Conservation (phyloP, 1,140 invertebrate species). For the Drosophila sechellia region DNA sequence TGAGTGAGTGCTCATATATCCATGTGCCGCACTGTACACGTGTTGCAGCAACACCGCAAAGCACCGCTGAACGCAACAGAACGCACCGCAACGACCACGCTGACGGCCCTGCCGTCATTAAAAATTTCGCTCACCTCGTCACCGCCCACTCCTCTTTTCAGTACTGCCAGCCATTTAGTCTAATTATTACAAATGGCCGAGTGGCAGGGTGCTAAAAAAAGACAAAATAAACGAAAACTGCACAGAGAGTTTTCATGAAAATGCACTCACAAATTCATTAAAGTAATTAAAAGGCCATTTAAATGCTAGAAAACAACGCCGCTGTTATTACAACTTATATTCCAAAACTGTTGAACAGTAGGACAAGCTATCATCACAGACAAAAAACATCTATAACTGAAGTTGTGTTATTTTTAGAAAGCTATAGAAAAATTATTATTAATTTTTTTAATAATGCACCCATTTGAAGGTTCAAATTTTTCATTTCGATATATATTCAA, state of each 20-base stretch:
- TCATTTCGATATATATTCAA: neutral
- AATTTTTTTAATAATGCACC: too few species aligned
- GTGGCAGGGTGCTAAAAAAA: conserved; percentile 12
- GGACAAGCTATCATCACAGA: neutral
- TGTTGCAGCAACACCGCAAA: conserved; percentile 50
- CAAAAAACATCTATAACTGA: neutral
- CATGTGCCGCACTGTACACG: conserved; percentile 52
- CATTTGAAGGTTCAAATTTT: too few species aligned
- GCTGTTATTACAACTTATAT: conserved; percentile 4
- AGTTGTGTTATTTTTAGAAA: neutral
- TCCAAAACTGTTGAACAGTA: conserved; percentile 17
- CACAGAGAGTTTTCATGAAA: conserved; percentile 44
- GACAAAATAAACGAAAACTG: conserved; percentile 31
- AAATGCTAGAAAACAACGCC: conserved; percentile 26
- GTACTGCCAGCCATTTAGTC: conserved; percentile 54
- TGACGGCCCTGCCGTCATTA: conserved; percentile 55
- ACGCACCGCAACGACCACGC: conserved; percentile 32
- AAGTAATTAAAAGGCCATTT: conserved; percentile 55
- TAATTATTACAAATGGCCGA: conserved; percentile 77
- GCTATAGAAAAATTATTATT: too few species aligned
- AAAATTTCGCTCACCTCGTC: conserved; percentile 56
- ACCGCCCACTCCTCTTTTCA: conserved; percentile 7
- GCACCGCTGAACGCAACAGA: conserved; percentile 24
- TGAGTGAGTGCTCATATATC: conserved; percentile 23
- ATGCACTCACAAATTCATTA: conserved; percentile 63